Base-by-base conservation (phyloP, 35 echinoderm and acorn worm genomes). In the Chiridota heheva region DNA sequence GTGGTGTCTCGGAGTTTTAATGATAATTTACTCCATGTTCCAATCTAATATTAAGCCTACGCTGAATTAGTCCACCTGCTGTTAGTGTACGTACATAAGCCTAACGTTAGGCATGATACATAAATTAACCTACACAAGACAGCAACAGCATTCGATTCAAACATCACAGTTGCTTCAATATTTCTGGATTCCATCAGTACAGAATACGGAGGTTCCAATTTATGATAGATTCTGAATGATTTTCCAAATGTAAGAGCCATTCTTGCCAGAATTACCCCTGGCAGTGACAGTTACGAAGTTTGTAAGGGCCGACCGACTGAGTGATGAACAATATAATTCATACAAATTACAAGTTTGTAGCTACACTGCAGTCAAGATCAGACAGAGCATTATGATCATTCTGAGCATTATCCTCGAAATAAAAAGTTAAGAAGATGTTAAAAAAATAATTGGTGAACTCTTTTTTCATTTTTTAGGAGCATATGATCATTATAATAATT, bases 111-210 rank as follows among this genome's bases (percentile, higher is more conserved):
- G 18, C 7, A 30, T 64, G 13, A 18, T 1, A 55, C 71, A 16
- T n/a, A 63, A 63, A 8, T 63, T 29, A 71, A 90, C 87, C 69
- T 58, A 93, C 90, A 42, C 7, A 93, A 62, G 28, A 93, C 72
- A 6, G 90, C 90, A 32, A 93, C 90, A 10, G 85, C 90, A 58
- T 88, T 72, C 16, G 90, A 93, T 65, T 93, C 90, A 41, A 93
- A 93, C 25, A 93, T 60, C 6, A 93, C 62, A 5, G 90, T 88
- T 74, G 87, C 79, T 43, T 82, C 78, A 36, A 69, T 88, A 6
- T 87, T 73, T 55, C 85, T 93, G 3, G 90, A 67, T 71, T 93
- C 90, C 25, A 93, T 56, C 53, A 93, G 75, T 2, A 93, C 90
- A 55, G 90, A 93, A 83, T 93, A 93, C 17, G 85, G 90, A 28